These are phyloP conservation scores for Meles meles DNA, from an alignment of 2,113 vertebrate species.

Conservation along the genomic window DNA sequence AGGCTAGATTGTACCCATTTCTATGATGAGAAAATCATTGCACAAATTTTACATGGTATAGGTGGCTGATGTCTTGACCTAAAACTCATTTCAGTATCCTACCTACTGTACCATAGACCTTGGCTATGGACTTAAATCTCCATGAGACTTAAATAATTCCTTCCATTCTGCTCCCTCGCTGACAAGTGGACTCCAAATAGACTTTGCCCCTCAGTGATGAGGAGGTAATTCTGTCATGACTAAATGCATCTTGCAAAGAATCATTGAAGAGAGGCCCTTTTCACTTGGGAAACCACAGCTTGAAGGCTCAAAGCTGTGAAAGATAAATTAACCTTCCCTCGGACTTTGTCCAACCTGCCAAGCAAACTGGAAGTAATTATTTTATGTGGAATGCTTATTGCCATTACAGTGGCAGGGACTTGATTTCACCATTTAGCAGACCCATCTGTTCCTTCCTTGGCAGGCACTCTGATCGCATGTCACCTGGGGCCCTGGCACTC, in stretches of 20 bases:
- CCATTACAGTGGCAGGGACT: slow-evolving; percentile 73
- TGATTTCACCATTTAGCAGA: slow-evolving; percentile 76
- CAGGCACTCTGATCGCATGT: slow-evolving; percentile 48
- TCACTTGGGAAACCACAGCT: slow-evolving; percentile 55
- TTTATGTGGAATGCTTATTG: slow-evolving; percentile 71
- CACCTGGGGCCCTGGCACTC: slow-evolving; percentile 60
- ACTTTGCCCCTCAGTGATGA: slow-evolving; percentile 16
- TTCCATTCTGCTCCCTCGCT: not conserved
- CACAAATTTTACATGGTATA: not conserved
- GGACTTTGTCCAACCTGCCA: slow-evolving; percentile 65
- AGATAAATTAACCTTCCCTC: slow-evolving; percentile 69
- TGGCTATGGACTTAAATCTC: not conserved
- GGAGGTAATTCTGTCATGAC: slow-evolving; percentile 48
- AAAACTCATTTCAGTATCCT: not conserved
- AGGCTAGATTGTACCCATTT: not conserved
- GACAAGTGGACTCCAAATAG: not conserved
- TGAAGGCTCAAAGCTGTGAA: slow-evolving; percentile 68
- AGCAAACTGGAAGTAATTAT: slow-evolving; percentile 78
- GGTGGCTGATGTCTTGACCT: not conserved
- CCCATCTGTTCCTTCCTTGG: slow-evolving; percentile 78
- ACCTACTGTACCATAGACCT: not conserved
- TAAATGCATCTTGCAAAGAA: slow-evolving; percentile 64
- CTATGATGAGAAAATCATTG: not conserved
- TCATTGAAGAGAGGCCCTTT: slow-evolving; percentile 56
- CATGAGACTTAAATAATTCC: not conserved